Evolutionary conservation across 2,797 vertebrate genomes (phyloP), one percentile per base, ranked within the genome.

Genomic region (Alectoris magna): DNA sequence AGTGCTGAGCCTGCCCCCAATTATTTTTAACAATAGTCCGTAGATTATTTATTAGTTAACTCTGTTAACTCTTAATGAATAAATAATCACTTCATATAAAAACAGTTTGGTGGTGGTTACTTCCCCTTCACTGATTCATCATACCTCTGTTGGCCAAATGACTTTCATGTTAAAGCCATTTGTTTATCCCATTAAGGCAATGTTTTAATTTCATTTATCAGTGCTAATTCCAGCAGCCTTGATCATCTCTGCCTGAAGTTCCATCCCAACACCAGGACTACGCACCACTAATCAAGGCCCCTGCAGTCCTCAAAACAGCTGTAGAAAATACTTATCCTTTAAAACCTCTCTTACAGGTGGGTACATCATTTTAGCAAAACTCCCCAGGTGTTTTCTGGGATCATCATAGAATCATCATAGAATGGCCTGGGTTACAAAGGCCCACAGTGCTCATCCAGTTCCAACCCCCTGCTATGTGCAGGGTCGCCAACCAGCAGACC

Each of bases 241-340:
- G 10, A 15, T 86, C 59, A 74, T 83, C 24, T 49, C 8, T 88
- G 44, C 9, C 55, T 48, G 46, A 56, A 87, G 23, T 2, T 46
- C 62, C 36, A 4, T 69, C 80, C 70, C 39, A 53, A 9, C 11
- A 18, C 59, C 8, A 3, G 24, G 17, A 27, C 10, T 26, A 0
- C 7, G 12, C 44, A 43, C 16, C 26, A 10, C 14, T 44, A 14
- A 48, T 41, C 31, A 36, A 66, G 39, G 6, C 11, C 43, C 18
- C 43, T 58, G 36, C 22, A 62, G 9, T 7, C 21, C 36, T 41
- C 48, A 12, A 0, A 0, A 13, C 72, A 63, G 46, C 38, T 78
- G 4, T 39, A 83, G 44, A 75, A 90, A 92, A n/a, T 38, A 26
- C 4, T 21, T 2, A 9, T 11, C 18, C 36, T 1, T 1, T 43